Base-by-base conservation (phyloP, 2,113 vertebrate species). In the Percina caprodes region DNA sequence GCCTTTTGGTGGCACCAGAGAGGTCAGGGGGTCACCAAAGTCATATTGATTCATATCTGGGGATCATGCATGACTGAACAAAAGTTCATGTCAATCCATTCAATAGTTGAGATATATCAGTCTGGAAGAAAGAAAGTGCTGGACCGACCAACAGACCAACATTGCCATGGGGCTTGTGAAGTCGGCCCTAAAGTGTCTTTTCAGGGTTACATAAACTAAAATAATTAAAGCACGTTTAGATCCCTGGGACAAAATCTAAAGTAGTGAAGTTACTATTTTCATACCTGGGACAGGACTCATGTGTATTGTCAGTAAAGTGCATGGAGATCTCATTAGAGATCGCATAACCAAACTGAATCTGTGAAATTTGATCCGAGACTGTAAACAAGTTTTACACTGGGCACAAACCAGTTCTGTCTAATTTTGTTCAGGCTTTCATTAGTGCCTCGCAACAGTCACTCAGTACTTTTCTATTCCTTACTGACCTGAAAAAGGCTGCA, bases 351-450 rank as follows among this genome's bases (percentile, higher is more conserved):
- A 87, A 90, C 70, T 80, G 71, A 76, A 67, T 30, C 8, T 18
- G n/a, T 80, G 86, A 86, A 85, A 78, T 77, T 8, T 68, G 70
- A 92, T 76, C 65, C 15, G 0, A 23, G 56, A 48, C 73, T 61
- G 66, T 54, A 56, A 42, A 80, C 80, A 58, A 24, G 45, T 74
- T 87, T 69, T 9, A 33, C 56, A 78, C 23, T 0, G 0, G 24
- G 6, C 39, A 68, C 59, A 89, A 90, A 93, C 92, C 77, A 59
- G 91, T 93, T 92, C 65, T 3, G 8, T 82, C 60, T 91, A 90
- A 91, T 91, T 93, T 81, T 81, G 74, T 26, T 61, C 16, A 24
- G n/a, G 30, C 71, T 79, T 73, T 59, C 16, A 26, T 71, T 19
- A 35, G 19, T 48, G 5, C 15, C 21, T 58, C 0, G 0, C 23